Percentiles rank a stretch among this genome's conserved stretches.
phyloP scores from a whole-genome alignment of 1,140 invertebrate species.

The Probaryconus sp. region DNA sequence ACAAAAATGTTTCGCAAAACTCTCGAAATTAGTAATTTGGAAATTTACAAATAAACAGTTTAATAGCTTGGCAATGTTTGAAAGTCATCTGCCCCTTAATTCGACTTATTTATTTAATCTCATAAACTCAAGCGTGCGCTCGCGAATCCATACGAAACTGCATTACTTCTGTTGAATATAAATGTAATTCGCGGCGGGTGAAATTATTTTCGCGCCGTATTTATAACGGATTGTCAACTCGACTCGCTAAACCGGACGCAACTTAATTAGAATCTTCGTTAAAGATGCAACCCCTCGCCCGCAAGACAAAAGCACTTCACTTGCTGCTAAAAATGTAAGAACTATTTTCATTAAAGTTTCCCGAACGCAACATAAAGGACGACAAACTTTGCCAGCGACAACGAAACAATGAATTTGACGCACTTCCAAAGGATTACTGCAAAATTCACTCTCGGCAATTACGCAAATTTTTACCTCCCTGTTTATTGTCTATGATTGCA shows the following conservation, averaged over 20 bases:
- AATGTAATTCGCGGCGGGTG: constrained; percentile 37
- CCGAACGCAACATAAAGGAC: constrained; percentile 58
- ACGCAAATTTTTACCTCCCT: constrained; percentile 20
- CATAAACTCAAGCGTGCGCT: too few relatives aligned
- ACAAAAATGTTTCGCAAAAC: too few relatives aligned
- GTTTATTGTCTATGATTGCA: too few relatives aligned
- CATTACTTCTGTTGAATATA: constrained; percentile 47
- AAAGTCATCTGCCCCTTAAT: too few relatives aligned
- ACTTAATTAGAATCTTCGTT: constrained; percentile 74
- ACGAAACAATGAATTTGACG: constrained; percentile 46
- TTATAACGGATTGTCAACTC: constrained; percentile 43
- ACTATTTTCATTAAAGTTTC: constrained; percentile 75
- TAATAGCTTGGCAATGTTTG: too few relatives aligned
- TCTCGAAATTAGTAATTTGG: too few relatives aligned
- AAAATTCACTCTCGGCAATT: constrained; percentile 47
- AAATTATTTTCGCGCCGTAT: constrained; percentile 56
- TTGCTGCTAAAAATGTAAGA: constrained; percentile 70
- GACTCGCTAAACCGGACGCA: constrained; percentile 54
- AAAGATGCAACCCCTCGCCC: constrained; percentile 58
- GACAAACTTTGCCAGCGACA: constrained; percentile 63
- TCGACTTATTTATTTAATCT: constrained; percentile 3
- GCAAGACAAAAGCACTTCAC: constrained; percentile 61
- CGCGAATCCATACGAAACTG: constrained; percentile 5
- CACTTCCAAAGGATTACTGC: constrained; percentile 36
- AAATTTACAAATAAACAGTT: too few relatives aligned